Evolutionary conservation across 2,113 vertebrate species (phyloP), one percentile per base, ranked within the genome.

Genomic region (Jaculus jaculus): DNA sequence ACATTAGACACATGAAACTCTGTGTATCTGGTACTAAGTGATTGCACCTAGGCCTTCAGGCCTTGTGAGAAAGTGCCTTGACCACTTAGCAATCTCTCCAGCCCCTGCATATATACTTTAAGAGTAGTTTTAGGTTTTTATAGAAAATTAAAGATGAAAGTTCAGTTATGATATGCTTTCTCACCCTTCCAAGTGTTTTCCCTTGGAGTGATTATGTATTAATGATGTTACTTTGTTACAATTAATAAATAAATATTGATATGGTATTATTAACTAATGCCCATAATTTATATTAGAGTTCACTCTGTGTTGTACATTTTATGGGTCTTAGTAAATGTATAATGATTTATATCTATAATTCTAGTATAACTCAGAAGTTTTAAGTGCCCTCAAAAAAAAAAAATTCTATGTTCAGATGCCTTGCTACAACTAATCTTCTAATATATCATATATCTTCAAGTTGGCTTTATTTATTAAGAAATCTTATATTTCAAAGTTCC

Each of bases 391-490:
- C 32, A 58, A 7, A 7, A 54, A 21, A 47, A 42, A 51, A 21
- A n/a, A 42, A 60, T 73, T 75, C 5, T 65, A 6, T 51, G 16
- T 2, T 90, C 42, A 37, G 61, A 60, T 82, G 24, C 26, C 16
- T 77, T 69, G 28, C n/a, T 78, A n/a, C 15, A 69, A 58, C 21
- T n/a, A 58, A 71, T 39, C 18, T 85, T 79, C 65, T 71, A 30
- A n/a, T 85, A 16, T 93, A 3, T 90, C 37, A 47, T 71, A 51
- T n/a, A 39, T 23, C 15, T 96, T 93, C 34, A 42, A 5, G 24
- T 69, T 73, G 20, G 21, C 7, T 60, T 87, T 12, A 78, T 92
- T 60, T 28, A 95, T 68, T 84, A 71, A 90, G 26, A 34, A 93
- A 79, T 66, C 60, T 75, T 16, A 24, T 66, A n/a, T n/a, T n/a